Conservation (phyloP, 1,140 invertebrate species). For the Lutraria rhynchaena region DNA sequence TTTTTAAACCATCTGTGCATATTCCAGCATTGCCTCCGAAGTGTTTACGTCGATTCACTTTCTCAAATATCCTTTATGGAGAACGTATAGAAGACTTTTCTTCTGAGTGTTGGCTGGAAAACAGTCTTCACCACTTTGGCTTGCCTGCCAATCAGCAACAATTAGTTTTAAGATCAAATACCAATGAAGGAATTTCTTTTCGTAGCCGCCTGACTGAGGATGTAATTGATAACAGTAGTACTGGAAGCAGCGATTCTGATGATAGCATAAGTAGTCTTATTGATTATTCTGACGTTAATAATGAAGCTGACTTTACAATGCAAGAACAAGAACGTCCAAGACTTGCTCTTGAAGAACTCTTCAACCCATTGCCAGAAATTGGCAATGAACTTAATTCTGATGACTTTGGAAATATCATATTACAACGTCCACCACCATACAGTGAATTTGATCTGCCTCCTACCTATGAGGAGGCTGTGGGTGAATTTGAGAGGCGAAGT, state of each 20-base stretch:
- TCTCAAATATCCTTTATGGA: conserved; percentile 53
- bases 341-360: conserved; percentile 49
- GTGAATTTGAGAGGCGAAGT: conserved; percentile 25
- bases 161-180: not conserved
- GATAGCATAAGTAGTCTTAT: conserved; percentile 9
- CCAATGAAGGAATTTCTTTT: too few species aligned
- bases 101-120: conserved; percentile 54
- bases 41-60: conserved; percentile 40
- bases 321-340: not conserved
- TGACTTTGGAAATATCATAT: not conserved
- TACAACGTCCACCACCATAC: conserved; percentile 41
- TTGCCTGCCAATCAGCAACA: conserved; percentile 4
- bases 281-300: conserved; percentile 25
- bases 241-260: conserved; percentile 32
- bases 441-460: conserved; percentile 43
- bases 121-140: conserved; percentile 46
- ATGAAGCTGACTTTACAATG: not conserved
- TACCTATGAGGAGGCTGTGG: conserved; percentile 49
- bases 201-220: not conserved
- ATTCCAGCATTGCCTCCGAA: conserved; percentile 48
- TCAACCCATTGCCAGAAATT: conserved; percentile 19
- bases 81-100: conserved; percentile 53
- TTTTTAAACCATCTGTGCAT: conserved; percentile 32
- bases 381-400: not conserved
- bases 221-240: conserved; percentile 35